phyloP scores from a whole-genome alignment of 2,888 invertebrate species.

The Epistrophe grossulariae region DNA sequence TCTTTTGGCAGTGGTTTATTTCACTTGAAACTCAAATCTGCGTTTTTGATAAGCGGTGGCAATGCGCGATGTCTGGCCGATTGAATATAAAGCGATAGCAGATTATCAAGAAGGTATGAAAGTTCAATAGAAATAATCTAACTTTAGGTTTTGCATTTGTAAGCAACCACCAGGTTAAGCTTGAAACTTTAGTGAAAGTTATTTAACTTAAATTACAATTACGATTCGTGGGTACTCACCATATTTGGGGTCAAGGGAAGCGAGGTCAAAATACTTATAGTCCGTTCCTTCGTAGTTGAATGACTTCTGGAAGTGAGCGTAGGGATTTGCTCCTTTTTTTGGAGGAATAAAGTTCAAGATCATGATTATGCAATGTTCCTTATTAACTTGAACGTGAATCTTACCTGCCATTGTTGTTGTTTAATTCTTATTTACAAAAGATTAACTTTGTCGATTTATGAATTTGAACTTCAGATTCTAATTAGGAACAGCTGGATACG shows the following conservation, averaged over 20 bases:
- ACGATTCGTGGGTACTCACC: constrained; percentile 86
- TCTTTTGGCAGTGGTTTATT: constrained; percentile 6
- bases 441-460: constrained; percentile 15
- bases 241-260: constrained; percentile 90
- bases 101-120: constrained; percentile 35
- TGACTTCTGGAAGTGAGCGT: constrained; percentile 81
- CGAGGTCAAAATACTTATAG: constrained; percentile 92
- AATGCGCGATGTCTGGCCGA: background rate
- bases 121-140: background rate
- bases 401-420: constrained; percentile 68
- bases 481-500: constrained; percentile 20
- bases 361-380: constrained; percentile 56
- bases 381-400: constrained; percentile 20
- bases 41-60: constrained; percentile 28
- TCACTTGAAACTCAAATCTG: background rate
- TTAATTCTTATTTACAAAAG: constrained; percentile 12
- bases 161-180: background rate
- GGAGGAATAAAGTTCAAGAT: constrained; percentile 15
- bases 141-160: background rate
- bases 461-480: background rate
- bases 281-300: constrained; percentile 80
- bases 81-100: constrained; percentile 15
- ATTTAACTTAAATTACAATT: background rate
- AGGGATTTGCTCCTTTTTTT: constrained; percentile 81
- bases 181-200: constrained; percentile 18